phyloP scores from a whole-genome alignment of 2,113 vertebrate species.

The Grammomys surdaster region DNA sequence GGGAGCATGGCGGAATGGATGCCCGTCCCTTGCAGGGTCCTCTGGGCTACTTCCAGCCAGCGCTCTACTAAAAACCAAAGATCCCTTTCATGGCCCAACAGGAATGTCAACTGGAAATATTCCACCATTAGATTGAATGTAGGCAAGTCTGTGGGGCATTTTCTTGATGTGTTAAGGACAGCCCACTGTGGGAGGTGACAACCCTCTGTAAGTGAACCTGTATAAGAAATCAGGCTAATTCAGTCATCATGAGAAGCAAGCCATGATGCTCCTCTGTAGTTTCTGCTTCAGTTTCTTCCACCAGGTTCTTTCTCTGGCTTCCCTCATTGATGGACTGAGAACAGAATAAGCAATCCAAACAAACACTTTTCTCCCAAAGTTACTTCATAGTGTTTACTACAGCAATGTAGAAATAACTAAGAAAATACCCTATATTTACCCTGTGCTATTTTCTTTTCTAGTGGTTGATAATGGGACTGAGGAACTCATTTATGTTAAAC shows the following conservation, averaged over 20 bases:
- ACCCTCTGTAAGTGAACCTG: background rate
- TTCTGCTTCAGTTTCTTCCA: background rate
- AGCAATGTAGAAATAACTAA: background rate
- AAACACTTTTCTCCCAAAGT: background rate
- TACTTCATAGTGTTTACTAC: background rate
- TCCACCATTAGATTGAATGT: background rate
- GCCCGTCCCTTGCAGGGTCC: too few species aligned
- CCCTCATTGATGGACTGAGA: background rate
- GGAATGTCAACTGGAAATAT: background rate
- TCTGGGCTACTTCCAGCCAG: too few species aligned
- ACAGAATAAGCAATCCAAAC: background rate
- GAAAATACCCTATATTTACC: background rate
- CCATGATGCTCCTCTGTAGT: background rate
- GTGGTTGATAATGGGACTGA: background rate
- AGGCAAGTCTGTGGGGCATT: background rate
- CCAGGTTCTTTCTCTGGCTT: background rate
- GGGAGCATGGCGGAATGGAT: too few species aligned
- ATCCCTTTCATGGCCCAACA: too few species aligned
- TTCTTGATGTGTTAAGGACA: background rate
- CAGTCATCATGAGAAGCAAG: background rate
- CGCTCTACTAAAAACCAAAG: too few species aligned
- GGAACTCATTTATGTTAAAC: background rate
- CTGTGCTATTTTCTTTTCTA: background rate
- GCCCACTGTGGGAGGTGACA: background rate
- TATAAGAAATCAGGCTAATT: background rate